Conservation (phyloP, 1,140 invertebrate genomes). For the Coelopa frigida region DNA sequence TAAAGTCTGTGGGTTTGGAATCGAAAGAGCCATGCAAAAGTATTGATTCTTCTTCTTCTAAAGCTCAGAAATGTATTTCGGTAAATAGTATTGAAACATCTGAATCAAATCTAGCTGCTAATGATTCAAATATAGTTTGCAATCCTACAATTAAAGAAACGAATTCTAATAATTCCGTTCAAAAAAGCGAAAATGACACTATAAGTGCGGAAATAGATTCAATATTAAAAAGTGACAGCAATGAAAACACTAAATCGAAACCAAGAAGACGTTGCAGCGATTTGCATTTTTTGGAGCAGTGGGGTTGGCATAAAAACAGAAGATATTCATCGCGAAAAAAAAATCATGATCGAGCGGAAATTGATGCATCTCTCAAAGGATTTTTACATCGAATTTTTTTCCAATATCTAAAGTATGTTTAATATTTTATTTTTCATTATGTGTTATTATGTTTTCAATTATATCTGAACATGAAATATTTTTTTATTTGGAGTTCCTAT, state of each 20-base stretch:
- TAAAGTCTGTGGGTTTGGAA: no score
- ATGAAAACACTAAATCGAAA: slow-evolving; percentile 47
- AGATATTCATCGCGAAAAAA: slow-evolving; percentile 56
- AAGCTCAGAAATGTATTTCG: no score
- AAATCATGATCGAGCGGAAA: slow-evolving; percentile 49
- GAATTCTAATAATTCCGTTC: no score
- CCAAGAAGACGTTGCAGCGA: slow-evolving; percentile 59
- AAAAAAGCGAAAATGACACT: no score
- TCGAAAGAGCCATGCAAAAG: no score
- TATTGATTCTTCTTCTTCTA: no score
- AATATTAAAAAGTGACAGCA: no score
- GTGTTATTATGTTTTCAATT: background rate
- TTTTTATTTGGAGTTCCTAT: background rate
- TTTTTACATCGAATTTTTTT: slow-evolving; percentile 56
- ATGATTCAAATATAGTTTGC: no score
- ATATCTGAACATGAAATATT: background rate
- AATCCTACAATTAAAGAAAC: no score
- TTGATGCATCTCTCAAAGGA: slow-evolving; percentile 60
- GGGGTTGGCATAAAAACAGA: slow-evolving; percentile 66
- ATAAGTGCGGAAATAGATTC: no score
- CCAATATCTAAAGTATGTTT: slow-evolving; percentile 48
- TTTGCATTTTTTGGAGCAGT: slow-evolving; percentile 59
- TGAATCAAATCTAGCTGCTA: no score
- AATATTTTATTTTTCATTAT: background rate
- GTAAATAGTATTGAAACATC: no score